These are phyloP conservation scores for Triplophysa bombifrons DNA, from an alignment of 2,797 vertebrate species.

Conservation along the genomic window DNA sequence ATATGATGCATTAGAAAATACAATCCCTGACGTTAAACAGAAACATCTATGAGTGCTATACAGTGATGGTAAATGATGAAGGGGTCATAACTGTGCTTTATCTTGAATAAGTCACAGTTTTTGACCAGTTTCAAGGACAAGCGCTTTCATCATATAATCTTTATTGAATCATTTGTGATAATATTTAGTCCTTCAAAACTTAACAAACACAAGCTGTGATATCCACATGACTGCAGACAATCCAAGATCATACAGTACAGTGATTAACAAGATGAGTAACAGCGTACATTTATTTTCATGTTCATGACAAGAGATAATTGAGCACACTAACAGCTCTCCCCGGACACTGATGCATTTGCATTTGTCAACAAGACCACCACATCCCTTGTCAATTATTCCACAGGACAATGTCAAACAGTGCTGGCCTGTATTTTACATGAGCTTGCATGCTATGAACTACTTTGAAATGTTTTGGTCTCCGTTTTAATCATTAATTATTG, in stretches of 20 bases:
- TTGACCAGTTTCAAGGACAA: not conserved
- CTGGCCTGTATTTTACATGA: not conserved
- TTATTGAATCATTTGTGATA: conserved; percentile 29
- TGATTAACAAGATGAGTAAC: conserved; percentile 16
- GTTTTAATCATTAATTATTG: not conserved
- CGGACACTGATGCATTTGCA: not conserved
- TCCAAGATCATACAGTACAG: conserved; percentile 4
- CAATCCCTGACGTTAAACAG: too few species aligned
- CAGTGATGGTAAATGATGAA: not conserved
- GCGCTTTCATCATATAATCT: not conserved
- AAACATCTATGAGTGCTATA: too few species aligned
- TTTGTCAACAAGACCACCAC: not conserved
- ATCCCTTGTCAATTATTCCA: not conserved
- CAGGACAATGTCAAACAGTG: not conserved
- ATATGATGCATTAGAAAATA: too few species aligned
- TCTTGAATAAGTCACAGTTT: not conserved
- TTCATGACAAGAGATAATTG: conserved; percentile 1
- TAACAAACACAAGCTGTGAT: conserved; percentile 14
- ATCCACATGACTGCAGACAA: conserved; percentile 1
- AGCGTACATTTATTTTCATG: not conserved
- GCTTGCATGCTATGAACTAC: not conserved
- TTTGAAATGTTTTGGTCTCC: not conserved
- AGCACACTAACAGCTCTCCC: not conserved
- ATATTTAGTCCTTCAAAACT: conserved; percentile 5
- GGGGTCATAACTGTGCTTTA: not conserved